phyloP scores from a whole-genome alignment of 2,797 vertebrate species.

The Protonibea diacanthus region DNA sequence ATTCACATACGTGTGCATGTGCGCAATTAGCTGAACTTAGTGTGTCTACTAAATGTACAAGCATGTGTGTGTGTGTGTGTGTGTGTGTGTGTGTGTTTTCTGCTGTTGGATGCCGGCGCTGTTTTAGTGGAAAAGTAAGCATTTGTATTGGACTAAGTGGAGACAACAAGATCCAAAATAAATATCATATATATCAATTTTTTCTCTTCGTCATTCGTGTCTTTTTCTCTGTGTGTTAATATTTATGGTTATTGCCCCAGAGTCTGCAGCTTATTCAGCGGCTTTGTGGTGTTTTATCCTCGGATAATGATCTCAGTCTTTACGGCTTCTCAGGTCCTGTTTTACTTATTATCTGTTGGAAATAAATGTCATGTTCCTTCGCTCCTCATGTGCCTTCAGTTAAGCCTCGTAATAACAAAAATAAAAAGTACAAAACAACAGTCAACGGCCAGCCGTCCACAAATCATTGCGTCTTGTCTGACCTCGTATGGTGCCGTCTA shows the following conservation, averaged over 20 bases:
- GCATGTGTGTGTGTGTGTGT: background rate
- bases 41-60: background rate
- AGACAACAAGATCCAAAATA: slow-evolving; percentile 1
- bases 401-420: background rate
- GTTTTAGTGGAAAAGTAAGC: background rate
- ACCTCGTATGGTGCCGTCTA: slow-evolving; percentile 45
- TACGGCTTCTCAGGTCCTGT: slow-evolving; percentile 8
- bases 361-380: slow-evolving; percentile 11
- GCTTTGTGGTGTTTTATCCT: slow-evolving; percentile 6
- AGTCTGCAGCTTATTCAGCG: background rate
- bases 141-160: background rate
- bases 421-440: slow-evolving; percentile 17
- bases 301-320: background rate
- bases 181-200: background rate
- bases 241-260: background rate
- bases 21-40: background rate
- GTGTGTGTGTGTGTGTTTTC: background rate
- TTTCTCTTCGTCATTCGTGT: background rate
- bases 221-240: background rate
- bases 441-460: background rate
- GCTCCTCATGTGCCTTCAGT: slow-evolving; percentile 23
- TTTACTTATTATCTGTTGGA: slow-evolving; percentile 33
- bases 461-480: slow-evolving; percentile 11
- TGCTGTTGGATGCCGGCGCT: background rate
- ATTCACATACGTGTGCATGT: background rate